Evolutionary conservation across 2,113 vertebrate species (phyloP), one percentile per base, ranked within the genome.

Genomic region (Hipposideros armiger): DNA sequence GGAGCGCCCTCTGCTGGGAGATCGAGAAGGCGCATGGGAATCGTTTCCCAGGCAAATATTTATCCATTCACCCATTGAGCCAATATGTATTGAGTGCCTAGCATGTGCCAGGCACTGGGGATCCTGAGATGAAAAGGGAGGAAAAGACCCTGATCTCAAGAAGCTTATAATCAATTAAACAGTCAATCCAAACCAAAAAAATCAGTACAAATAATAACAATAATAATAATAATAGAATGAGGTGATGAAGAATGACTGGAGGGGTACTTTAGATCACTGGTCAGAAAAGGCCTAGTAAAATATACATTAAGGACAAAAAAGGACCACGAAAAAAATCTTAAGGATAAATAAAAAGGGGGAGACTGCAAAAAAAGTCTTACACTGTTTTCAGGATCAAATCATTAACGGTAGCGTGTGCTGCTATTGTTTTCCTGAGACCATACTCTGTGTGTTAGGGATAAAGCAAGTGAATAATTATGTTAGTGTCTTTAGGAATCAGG

Each of bases 301-400:
- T 62, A 91, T 4, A 80, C 10, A 19, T 74, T 73, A 87, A 62
- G 22, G 45, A 81, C n/a, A 24, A 70, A 32, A 84, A 93, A 62
- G 15, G 54, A 56, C 7, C 47, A 47, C 47, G 11, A 7, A 47
- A 47, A 47, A 47, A 47, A 47, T 47, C 47, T 47, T 47, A 10
- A 19, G 54, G 54, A 56, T 56, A 28, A 16, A 85, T 64, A 67
- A 67, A 76, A 40, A 28, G 45, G 22, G 47, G 47, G 47, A 11
- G 10, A 54, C 5, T 2, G 45, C 45, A 72, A 54, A 66, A 62
- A 47, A 82, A 19, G 11, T 32, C 24, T 56, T 70, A n/a, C 56
- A 45, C 20, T 66, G 13, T 32, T 91, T 88, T 73, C 7, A 45
- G 60, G n/a, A 67, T 50, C 17, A 64, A 24, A 66, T 40, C 30